Conservation (phyloP, 1,140 invertebrate genomes). For the Macrobrachium rosenbergii region DNA sequence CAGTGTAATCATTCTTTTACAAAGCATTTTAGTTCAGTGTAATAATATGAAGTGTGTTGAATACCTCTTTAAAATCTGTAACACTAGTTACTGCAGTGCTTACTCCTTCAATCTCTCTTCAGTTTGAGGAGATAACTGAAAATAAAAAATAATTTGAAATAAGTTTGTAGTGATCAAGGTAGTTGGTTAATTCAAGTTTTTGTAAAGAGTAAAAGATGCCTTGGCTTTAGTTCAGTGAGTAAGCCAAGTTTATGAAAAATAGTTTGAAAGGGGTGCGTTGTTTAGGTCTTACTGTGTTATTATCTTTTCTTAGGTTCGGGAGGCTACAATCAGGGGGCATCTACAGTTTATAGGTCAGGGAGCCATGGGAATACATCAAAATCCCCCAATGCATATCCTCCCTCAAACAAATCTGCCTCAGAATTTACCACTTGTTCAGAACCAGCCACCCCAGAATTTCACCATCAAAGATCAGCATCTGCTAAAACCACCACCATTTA, state of each 20-base stretch:
- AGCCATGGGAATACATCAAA: conserved; percentile 43
- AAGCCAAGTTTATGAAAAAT: not conserved
- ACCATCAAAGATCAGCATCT: conserved; percentile 94
- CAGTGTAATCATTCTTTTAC: too few species aligned
- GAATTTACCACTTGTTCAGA: conserved; percentile 81
- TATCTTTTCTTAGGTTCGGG: conserved; percentile 47
- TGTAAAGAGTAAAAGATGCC: too few species aligned
- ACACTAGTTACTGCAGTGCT: too few species aligned
- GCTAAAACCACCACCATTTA: conserved; percentile 89
- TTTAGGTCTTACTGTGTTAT: not conserved
- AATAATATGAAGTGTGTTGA: too few species aligned
- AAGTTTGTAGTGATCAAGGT: too few species aligned
- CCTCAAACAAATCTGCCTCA: conserved; percentile 80
- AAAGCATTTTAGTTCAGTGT: too few species aligned
- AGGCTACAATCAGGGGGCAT: conserved; percentile 48
- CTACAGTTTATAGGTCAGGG: conserved; percentile 46
- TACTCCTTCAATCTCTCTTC: too few species aligned
- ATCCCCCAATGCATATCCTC: conserved; percentile 70
- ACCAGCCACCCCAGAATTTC: conserved; percentile 85
- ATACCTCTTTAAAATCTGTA: too few species aligned
- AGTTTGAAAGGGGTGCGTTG: not conserved
- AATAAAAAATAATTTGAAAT: too few species aligned
- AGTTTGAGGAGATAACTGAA: too few species aligned
- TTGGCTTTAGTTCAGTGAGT: too few species aligned
- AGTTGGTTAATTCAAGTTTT: too few species aligned